Evolutionary conservation across 2,888 invertebrate genomes (phyloP), one percentile per base, ranked within the genome.

Genomic region (Epinotia ramella): DNA sequence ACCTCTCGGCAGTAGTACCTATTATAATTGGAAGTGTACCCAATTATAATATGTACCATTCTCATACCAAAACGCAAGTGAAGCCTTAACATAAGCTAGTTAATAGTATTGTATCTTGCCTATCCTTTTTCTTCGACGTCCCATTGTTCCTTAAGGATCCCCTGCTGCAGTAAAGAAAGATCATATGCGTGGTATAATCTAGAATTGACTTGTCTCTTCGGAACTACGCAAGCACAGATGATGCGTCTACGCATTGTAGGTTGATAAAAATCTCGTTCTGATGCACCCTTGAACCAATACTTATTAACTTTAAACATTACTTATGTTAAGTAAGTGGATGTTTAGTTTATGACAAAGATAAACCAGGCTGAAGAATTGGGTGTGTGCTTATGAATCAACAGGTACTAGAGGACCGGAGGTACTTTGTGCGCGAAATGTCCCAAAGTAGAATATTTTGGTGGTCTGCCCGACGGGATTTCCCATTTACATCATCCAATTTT

Each of bases 191-290:
- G 28, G 5, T 62, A 33, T 3, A 59, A 9, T 7, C 53, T n/a
- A 53, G n/a, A 53, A n/a, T 82, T 82, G 83, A 85, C 83, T 81
- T 78, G 82, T 84, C 81, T 82, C 80, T 83, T 85, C 86, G 85
- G 83, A 62, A 33, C 33, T 62, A 33, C 16, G 1, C 33, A 24
- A 62, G 60, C 3, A 87, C 87, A 86, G 84, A 87, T 88, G 83
- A 86, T 82, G 83, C 82, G 84, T 78, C 78, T 73, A 81, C 82
- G 86, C 92, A 91, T 93, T 92, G 92, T 90, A 86, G 79, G 79
- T 84, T 81, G 93, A 93, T 93, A 91, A 91, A 76, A 83, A 93
- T 93, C 92, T 88, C 83, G 89, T 6, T 53, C n/a, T 89, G 88
- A 89, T 90, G 85, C 82, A 81, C 83, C 84, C 85, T 84, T 85